A percentile compares a stretch with the other conserved stretches of the same genome.
phyloP scores from a whole-genome alignment of 2,113 vertebrate species.

The Festucalex cinctus region DNA sequence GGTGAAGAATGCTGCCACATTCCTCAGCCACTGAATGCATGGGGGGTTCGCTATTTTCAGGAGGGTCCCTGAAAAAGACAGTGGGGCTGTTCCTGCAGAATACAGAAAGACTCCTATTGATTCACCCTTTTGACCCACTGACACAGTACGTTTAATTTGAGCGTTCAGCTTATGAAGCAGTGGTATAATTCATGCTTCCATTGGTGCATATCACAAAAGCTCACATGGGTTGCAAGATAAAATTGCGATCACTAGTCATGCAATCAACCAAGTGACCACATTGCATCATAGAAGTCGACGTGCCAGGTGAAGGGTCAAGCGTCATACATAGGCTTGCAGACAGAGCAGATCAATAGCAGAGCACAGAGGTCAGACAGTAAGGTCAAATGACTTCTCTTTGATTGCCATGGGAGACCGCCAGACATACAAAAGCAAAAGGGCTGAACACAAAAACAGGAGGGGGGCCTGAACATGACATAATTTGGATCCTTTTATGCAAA shows the following conservation, averaged over 20 bases:
- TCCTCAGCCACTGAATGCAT: conserved; percentile 32
- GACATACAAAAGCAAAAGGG: conserved; percentile 38
- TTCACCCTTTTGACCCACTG: conserved; percentile 23
- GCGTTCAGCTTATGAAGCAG: conserved; percentile 45
- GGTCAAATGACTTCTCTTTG: conserved; percentile 36
- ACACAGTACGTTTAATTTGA: conserved; percentile 22
- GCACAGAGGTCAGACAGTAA: conserved; percentile 61
- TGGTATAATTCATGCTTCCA: conserved; percentile 35
- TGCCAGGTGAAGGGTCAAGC: conserved; percentile 42
- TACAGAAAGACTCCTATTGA: conserved; percentile 19
- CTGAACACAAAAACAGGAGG: neutral
- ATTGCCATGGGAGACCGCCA: conserved; percentile 52
- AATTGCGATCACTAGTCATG: conserved; percentile 15
- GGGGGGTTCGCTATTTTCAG: neutral
- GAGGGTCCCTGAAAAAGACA: neutral
- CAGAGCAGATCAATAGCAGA: conserved; percentile 61
- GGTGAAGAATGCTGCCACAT: conserved; percentile 51
- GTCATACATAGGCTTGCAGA: conserved; percentile 64
- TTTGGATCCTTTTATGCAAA: conserved; percentile 6
- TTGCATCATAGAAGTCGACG: conserved; percentile 59
- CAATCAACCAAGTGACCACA: conserved; percentile 27
- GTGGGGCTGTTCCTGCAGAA: conserved; percentile 7
- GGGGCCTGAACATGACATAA: conserved; percentile 8
- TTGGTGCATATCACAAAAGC: conserved; percentile 9
- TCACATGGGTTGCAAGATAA: neutral